Conservation (phyloP, 2,888 invertebrate genomes). For the Eupeodes latifasciatus region DNA sequence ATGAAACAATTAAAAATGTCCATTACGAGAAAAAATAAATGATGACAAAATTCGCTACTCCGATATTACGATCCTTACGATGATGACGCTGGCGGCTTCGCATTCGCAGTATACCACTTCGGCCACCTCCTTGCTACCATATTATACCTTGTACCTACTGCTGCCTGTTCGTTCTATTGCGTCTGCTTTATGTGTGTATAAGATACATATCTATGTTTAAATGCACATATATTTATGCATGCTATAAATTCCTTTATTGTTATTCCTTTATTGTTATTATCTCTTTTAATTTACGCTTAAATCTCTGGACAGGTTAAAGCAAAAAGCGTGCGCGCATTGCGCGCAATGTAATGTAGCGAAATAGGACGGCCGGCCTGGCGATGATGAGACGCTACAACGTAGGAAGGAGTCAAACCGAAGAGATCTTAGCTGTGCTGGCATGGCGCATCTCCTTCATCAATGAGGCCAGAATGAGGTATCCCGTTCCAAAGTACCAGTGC, state of each 20-base stretch:
- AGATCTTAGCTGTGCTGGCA: constrained; percentile 22
- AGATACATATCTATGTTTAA: background rate
- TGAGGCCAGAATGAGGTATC: background rate
- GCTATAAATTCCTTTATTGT: constrained; percentile 46
- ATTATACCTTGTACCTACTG: background rate
- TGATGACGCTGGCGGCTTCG: background rate
- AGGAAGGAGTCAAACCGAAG: background rate
- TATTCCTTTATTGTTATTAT: constrained; percentile 69
- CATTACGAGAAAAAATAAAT: background rate
- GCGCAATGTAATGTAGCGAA: constrained; percentile 44
- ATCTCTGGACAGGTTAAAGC: constrained; percentile 67
- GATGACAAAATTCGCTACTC: background rate
- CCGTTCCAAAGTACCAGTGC: background rate
- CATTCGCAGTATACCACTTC: background rate
- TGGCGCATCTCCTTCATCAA: constrained; percentile 44
- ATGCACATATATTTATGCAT: background rate
- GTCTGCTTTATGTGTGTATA: background rate
- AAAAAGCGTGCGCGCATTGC: constrained; percentile 60
- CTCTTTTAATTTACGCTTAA: constrained; percentile 74
- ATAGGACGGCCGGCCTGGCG: background rate
- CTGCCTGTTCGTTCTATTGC: background rate
- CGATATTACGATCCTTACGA: constrained; percentile 1
- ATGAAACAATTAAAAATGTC: background rate
- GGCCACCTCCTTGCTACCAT: constrained; percentile 13
- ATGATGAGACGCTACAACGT: no score